Evolutionary conservation across 2,888 invertebrate species (phyloP).

Genomic region (Dynastes grantii): DNA sequence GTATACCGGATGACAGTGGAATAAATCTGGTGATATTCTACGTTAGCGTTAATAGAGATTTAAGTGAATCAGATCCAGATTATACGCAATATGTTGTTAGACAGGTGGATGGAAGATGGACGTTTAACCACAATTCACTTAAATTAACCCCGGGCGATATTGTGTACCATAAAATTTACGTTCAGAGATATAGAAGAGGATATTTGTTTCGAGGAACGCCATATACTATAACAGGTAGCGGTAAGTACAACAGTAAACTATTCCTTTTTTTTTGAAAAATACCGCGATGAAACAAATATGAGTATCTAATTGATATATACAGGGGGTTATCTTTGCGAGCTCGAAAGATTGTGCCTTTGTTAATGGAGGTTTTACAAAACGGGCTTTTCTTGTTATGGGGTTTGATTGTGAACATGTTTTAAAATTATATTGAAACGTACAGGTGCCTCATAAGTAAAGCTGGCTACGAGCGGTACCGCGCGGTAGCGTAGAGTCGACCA

Average conservation of each 20-base stretch:
- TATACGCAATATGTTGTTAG: conserved; percentile 39
- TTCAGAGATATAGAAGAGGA: conserved; percentile 11
- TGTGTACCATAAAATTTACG: conserved; percentile 38
- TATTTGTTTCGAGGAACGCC: conserved; percentile 10
- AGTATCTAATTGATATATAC: too few species aligned
- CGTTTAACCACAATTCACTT: conserved; percentile 27
- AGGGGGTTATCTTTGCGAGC: too few species aligned
- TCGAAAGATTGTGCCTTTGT: too few species aligned
- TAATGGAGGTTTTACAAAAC: too few species aligned
- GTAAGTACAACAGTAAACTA: neutral
- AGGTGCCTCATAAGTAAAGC: too few species aligned
- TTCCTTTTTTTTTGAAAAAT: too few species aligned
- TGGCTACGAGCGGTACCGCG: too few species aligned
- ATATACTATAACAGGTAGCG: conserved; percentile 1
- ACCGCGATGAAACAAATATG: too few species aligned
- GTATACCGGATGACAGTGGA: conserved; percentile 48
- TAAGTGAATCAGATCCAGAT: conserved; percentile 17
- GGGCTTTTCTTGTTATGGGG: too few species aligned
- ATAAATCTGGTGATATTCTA: conserved; percentile 48
- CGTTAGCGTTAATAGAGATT: conserved; percentile 40
- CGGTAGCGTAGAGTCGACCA: too few species aligned
- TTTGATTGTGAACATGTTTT: too few species aligned
- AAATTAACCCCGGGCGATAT: conserved; percentile 32
- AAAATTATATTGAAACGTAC: too few species aligned
- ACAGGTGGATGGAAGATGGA: conserved; percentile 31